Evolutionary conservation across 2,797 vertebrate genomes (phyloP), one percentile per base, ranked within the genome.

Genomic region (Lateolabrax maculatus): DNA sequence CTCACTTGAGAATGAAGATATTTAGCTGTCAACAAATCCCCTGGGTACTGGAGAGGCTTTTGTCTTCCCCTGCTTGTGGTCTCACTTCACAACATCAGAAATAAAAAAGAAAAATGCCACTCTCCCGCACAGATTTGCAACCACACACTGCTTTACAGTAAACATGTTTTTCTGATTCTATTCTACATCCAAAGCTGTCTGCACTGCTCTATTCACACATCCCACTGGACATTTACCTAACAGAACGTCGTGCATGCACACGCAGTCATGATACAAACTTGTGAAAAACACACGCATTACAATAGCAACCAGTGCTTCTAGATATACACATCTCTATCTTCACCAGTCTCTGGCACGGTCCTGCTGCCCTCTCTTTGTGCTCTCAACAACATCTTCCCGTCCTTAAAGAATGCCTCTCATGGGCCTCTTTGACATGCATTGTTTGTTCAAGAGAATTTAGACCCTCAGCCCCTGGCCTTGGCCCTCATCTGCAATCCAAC

Each of bases 371-470:
- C 73, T 67, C 87, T 91, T 93, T 92, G 89, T 93, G 69, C 87
- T 83, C 80, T n/a, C 75, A 90, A 90, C 86, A 92, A 83, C 88
- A 79, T 93, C 88, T 88, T 89, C 80, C 85, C 79, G 6, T 83
- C 84, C 70, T 81, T 39, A 77, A 84, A 91, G 86, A 93, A 91
- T 83, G 83, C 84, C 86, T 88, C 83, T 83, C 85, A 93, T 87
- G 87, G 92, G 90, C 88, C 89, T 83, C 92, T 84, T 85, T 94
- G 94, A 95, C 94, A 92, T 84, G 86, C 81, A 94, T 95, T 95
- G 93, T 95, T 94, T 92, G 81, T 85, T 81, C 78, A 86, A 57
- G 87, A 93, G 88, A 94, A 94, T 95, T 94, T 94, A 94, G 91
- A 93, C 73, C 85, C 84, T 79, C 79, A 89, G 84, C 78, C 90